Percentiles rank a stretch among this genome's conserved stretches.
phyloP scores from a whole-genome alignment of 2,113 vertebrate species.

The Cynopterus brachyotis region DNA sequence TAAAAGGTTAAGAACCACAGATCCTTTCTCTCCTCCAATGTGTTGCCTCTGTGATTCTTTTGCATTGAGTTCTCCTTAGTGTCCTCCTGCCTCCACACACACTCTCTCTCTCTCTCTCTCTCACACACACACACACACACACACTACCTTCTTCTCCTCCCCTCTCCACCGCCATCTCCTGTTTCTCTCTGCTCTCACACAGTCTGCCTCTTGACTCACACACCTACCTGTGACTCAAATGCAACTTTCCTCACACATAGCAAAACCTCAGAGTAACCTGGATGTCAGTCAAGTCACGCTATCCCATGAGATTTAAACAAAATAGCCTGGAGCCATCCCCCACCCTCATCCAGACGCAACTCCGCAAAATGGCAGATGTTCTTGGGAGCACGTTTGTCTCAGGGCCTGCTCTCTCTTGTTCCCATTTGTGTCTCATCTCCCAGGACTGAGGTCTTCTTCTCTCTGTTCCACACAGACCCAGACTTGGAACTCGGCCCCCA shows the following conservation, averaged over 20 bases:
- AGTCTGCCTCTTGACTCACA: background rate
- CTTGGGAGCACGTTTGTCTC: background rate
- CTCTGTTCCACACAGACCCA: background rate
- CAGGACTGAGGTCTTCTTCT: background rate
- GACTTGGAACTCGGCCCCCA: background rate
- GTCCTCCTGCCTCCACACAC: background rate
- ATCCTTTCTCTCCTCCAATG: background rate
- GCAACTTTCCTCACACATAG: background rate
- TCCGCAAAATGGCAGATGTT: background rate
- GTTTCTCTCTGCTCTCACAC: background rate
- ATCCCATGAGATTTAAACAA: background rate
- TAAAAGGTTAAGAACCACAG: background rate
- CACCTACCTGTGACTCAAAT: background rate
- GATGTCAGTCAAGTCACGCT: background rate
- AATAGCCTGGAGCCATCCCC: background rate
- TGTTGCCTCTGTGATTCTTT: background rate
- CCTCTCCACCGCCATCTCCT: background rate
- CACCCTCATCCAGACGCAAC: too few species aligned
- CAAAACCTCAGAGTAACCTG: background rate
- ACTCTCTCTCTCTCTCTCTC: background rate
- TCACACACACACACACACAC: background rate
- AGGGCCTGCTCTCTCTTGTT: background rate
- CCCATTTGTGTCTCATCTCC: background rate
- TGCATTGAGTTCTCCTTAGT: background rate
- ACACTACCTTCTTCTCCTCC: background rate